Evolutionary conservation across 1,140 invertebrate species (phyloP), one percentile per base, ranked within the genome.

Genomic region (Euborellia annulipes): DNA sequence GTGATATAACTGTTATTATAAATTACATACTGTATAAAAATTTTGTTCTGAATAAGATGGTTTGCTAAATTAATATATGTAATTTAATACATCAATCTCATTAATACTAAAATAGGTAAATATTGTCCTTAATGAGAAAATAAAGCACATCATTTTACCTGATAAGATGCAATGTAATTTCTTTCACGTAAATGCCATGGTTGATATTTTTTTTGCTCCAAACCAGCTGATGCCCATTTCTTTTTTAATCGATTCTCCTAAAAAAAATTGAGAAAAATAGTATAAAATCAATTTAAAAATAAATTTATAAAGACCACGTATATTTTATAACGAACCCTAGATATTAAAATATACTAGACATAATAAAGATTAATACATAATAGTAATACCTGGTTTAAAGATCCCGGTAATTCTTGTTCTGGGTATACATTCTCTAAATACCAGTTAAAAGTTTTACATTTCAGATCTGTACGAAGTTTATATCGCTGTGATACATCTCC

Each of bases 401-500:
- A 27, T 27, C 2, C 27, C 34, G 13, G 22, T 13, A 78, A 55
- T 32, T 72, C 68, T 40, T 90, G 56, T 61, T 91, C 84, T 0
- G 88, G 89, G 62, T 93, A 94, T 3, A 98, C 72, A 58, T 84
- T 85, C 39, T 93, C 77, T 49, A 98, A 65, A 58, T 95, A 98
- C 94, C 94, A 98, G 27, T 80, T 70, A 60, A 98, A 98, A 44
- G 77, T 72, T 48, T 88, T 79, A 61, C 94, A 97, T 3, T 82
- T 66, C 1, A 94, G 63, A 19, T 65, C 62, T 46, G 82, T 65
- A 2, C 88, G 65, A 8, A 94, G 62, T 38, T 69, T 62, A 3
- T 79, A 45, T 47, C 92, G 69, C 1, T 81, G 76, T 0, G 75
- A 72, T 13, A 97, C 70, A 62, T 97, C 82, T 0, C 90, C 90